Evolutionary conservation across 2,888 invertebrate species (phyloP), one percentile per base, ranked within the genome.

Genomic region (Portevinia maculata): DNA sequence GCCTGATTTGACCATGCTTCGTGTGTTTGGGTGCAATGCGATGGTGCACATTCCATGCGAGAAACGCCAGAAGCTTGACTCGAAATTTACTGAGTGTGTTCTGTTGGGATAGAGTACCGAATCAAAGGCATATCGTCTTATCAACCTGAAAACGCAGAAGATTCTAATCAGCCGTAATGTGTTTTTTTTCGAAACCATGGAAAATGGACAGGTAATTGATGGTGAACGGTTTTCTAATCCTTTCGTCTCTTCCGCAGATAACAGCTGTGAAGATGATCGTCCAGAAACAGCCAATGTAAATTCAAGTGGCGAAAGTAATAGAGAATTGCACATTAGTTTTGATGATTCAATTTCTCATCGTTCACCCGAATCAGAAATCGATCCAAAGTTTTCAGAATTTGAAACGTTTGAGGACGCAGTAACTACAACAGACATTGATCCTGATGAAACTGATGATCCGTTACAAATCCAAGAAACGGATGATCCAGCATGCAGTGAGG

Each of bases 21-120:
- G 76, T 5, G 74, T 85, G 0, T 86, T 85, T 69, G 85, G 84
- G 0, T 85, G 84, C 17, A 84, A 75, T 17, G 85, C 79, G 0
- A 83, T 84, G 70, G 81, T 74, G 0, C 81, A 85, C 17, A 46
- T 79, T 0, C 84, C 84, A 4, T 34, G 30, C n/a, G 62, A 55
- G 46, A 71, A 62, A 13, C 55, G 71, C 0, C 21, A 39, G 1
- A 67, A 85, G 84, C 50, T 84, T 4, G 65, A 84, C n/a, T n/a
- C 65, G 13, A 85, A 85, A 62, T 84, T 84, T 7, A 30, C 24
- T 7, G 78, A 84, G 13, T 85, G 79, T 30, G 62, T 86, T 37
- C 44, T 84, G 17, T 67, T 86, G 11, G 84, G 84, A 0, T 85
- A 85, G 11, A 24, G 64, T 37, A 21, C n/a, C 3, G 65, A 69